Base-by-base conservation (phyloP, 2,113 vertebrate genomes). In the Gnathonemus echidnorhynchus region DNA sequence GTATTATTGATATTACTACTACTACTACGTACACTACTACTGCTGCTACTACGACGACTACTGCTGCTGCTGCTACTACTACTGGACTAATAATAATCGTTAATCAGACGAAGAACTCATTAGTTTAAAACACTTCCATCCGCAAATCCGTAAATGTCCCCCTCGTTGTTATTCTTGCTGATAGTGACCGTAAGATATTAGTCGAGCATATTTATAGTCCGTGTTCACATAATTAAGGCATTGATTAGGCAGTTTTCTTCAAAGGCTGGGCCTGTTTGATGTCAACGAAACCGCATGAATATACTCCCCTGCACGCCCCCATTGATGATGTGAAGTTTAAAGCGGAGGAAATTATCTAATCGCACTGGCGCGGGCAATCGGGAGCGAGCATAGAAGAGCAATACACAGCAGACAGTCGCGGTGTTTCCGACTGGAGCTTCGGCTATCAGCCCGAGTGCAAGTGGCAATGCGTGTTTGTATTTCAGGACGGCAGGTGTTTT, bases 401-500 rank as follows among this genome's bases (percentile, higher is more conserved):
- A 46, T 8, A 39, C 39, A 21, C 31, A 46, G 19, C n/a, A 74
- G 10, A 74, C 27, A 31, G n/a, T 91, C 92, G 90, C 90, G 7
- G 90, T 0, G 92, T 91, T 94, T 94, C 93, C 89, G 90, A 90
- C 89, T 90, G 91, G 83, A 90, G 90, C 35, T 35, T 90, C 35
- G n/a, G 49, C 92, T 94, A 95, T 90, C 91, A 5, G 90, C 90
- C 80, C 89, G 80, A 56, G 89, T 88, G 90, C 91, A 93, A 90
- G 91, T 92, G 89, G 90, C 92, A 90, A 92, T 92, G 92, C 89
- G 92, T 92, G 93, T 93, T 91, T 90, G 91, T 93, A 93, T 93
- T 95, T 92, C 93, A 92, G 87, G 83, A 92, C 92, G 49, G 91
- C 95, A 95, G 94, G 93, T 95, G 95, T 91, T 62, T 93, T 94